Evolutionary conservation across 2,797 vertebrate genomes (phyloP).

Genomic region (Siniperca undulata): DNA sequence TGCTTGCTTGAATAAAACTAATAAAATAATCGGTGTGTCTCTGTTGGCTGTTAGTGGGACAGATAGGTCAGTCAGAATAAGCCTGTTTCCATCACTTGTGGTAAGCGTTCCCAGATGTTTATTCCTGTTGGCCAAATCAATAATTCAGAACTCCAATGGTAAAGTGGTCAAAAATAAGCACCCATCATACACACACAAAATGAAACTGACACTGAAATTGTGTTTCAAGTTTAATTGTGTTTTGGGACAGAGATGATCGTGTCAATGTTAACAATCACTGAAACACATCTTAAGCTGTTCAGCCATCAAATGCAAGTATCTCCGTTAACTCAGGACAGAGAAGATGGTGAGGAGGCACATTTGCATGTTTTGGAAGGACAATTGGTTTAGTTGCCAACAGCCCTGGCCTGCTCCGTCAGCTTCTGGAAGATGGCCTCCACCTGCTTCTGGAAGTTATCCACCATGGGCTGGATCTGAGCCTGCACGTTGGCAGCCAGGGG

Average conservation of each 20-base stretch:
- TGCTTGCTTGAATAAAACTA: conserved; percentile 97
- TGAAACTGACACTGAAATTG: background rate
- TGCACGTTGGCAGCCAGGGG: conserved; percentile 62
- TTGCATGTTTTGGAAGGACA: background rate
- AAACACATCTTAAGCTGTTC: conserved; percentile 39
- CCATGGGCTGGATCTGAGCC: conserved; percentile 63
- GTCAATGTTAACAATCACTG: conserved; percentile 26
- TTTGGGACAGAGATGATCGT: conserved; percentile 30
- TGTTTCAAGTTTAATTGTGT: conserved; percentile 56
- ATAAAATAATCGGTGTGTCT: conserved; percentile 34
- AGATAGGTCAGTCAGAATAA: background rate
- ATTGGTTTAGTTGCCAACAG: conserved; percentile 53
- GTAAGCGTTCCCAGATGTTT: background rate
- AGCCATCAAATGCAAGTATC: conserved; percentile 3
- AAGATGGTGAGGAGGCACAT: conserved; percentile 13
- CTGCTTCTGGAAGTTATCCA: conserved; percentile 56
- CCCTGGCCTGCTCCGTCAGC: conserved; percentile 35
- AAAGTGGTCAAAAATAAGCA: background rate
- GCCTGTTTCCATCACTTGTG: background rate
- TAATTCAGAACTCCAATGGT: background rate
- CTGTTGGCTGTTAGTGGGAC: background rate
- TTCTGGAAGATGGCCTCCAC: conserved; percentile 51
- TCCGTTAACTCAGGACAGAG: background rate
- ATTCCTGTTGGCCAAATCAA: background rate
- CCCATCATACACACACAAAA: background rate